Evolutionary conservation across 53 echinoderm and acorn worm species (phyloP), one percentile per base, ranked within the genome.

Genomic region (Patiria pectinifera): DNA sequence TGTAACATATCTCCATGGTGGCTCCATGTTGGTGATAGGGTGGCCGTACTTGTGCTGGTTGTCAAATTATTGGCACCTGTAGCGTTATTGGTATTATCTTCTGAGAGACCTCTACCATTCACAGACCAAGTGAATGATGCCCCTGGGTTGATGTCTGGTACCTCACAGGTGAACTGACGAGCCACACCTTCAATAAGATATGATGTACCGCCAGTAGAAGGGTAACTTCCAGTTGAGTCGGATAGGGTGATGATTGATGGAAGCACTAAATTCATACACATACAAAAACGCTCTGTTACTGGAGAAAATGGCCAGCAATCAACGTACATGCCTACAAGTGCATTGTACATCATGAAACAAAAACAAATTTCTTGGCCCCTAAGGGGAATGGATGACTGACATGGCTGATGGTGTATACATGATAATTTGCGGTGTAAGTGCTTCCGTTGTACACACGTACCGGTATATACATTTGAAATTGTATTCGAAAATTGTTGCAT

Each of bases 121-220:
- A 86, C 21, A 4, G 86, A 45, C 86, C 86, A 86, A 18, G 48
- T 86, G 35, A 35, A 35, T 35, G 35, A 35, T 35, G 35, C 35
- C 1, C 35, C 35, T 35, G 35, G 35, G 35, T 35, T 35, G 35
- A 35, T 35, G 35, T 1, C 35, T 35, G 35, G 35, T 35, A 35
- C 35, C 35, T 35, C 71, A 70, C 86, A 86, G 21, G 72, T 86
- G 72, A 71, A 86, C n/a, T 72, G 86, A 23, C 19, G 86, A 62
- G 71, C 2, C 0, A 70, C 10, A 9, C 86, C 86, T 46, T 86
- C 86, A 12, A 86, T 49, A 16, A 86, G 72, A 46, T 86, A 62
- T 71, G 85, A 15, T 10, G 10, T 70, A 4, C 85, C 74, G 19
- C 49, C 71, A 16, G 19, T 11, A 22, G 85, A 14, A 1, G 85